A percentile compares a stretch with the other conserved stretches of the same genome.
Conservation (phyloP, 23 tunicate genomes). For the Halocynthia roretzi region DNA sequence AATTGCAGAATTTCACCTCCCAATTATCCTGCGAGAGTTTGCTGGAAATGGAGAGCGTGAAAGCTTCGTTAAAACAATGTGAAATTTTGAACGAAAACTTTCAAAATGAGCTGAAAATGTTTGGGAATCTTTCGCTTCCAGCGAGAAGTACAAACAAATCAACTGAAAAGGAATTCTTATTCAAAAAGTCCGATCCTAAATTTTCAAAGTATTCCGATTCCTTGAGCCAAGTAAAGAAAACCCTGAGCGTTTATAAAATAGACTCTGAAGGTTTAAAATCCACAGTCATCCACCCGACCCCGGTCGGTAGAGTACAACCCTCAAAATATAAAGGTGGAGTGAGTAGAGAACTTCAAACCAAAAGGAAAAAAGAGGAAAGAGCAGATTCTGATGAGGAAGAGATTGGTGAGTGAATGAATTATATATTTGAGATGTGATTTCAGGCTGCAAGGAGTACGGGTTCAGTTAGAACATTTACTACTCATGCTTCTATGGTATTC, state of each 20-base stretch:
- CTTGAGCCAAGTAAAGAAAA: not conserved
- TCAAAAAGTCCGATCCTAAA: not conserved
- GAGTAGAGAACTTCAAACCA: not conserved
- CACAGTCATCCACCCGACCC: not conserved
- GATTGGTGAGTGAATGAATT: not conserved
- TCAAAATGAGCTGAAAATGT: slow-evolving; percentile 6
- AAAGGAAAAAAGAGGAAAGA: not conserved
- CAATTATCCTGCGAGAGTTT: slow-evolving; percentile 1
- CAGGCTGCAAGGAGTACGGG: no score
- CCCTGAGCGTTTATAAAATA: not conserved
- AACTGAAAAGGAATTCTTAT: not conserved
- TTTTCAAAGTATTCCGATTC: not conserved
- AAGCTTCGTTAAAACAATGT: slow-evolving; percentile 2
- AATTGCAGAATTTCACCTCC: not conserved
- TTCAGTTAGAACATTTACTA: no score
- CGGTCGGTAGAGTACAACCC: no score
- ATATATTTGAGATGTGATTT: no score
- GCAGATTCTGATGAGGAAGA: not conserved
- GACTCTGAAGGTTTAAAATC: not conserved
- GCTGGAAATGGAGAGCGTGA: slow-evolving; percentile 1
- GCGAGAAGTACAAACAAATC: not conserved
- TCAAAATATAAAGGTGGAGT: no score
- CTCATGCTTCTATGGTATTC: not conserved
- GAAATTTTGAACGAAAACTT: slow-evolving; percentile 4
- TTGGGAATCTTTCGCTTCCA: not conserved